A percentile compares a stretch with the other conserved stretches of the same genome.
Evolutionary conservation across 2,797 vertebrate species (phyloP).

Genomic region (Lithobates sylvaticus): DNA sequence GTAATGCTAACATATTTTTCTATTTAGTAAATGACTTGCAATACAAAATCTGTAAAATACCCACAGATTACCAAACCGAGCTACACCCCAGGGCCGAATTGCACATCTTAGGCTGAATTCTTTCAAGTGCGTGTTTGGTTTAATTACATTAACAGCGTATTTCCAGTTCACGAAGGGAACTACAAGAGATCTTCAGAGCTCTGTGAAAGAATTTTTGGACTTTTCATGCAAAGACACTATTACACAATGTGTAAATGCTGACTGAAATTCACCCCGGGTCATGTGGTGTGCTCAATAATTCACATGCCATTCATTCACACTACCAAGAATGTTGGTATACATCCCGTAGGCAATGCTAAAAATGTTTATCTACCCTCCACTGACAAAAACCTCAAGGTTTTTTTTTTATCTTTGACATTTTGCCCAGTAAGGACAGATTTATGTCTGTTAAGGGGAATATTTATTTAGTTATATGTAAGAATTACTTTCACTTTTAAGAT

Average conservation of each 20-base stretch:
- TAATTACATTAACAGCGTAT: not conserved
- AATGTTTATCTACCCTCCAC: slow-evolving; percentile 44
- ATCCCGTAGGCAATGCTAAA: slow-evolving; percentile 31
- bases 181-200: not conserved
- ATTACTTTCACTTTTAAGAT: too few species aligned
- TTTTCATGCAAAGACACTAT: slow-evolving; percentile 35
- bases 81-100: too few species aligned
- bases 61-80: too few species aligned
- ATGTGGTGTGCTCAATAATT: slow-evolving; percentile 37
- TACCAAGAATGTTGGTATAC: slow-evolving; percentile 39
- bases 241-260: slow-evolving; percentile 26
- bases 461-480: too few species aligned
- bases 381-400: slow-evolving; percentile 16
- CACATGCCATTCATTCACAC: slow-evolving; percentile 53
- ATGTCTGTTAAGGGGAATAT: too few species aligned
- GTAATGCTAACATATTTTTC: too few species aligned
- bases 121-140: not conserved
- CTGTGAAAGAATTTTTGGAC: not conserved
- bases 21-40: too few species aligned
- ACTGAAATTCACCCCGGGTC: slow-evolving; percentile 17
- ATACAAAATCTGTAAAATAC: too few species aligned
- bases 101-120: too few species aligned
- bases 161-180: not conserved
- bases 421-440: slow-evolving; percentile 16
- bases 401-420: slow-evolving; percentile 26